These are phyloP conservation scores for Cercopithecus mona DNA, from an alignment of 2,113 vertebrate genomes.

Conservation along the genomic window DNA sequence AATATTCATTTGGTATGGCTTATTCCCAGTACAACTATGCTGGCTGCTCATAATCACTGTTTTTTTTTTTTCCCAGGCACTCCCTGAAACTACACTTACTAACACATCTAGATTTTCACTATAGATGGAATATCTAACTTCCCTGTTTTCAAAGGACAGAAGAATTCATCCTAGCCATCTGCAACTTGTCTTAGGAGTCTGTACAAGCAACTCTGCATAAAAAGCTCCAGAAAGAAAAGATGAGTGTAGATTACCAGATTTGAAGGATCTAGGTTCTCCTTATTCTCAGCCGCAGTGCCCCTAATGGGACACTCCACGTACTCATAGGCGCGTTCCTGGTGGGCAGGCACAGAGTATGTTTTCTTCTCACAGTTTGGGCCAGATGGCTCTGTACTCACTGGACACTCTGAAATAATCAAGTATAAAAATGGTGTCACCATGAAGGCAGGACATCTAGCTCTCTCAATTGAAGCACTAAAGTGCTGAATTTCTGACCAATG, in stretches of 20 bases:
- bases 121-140: not conserved
- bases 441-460: not conserved
- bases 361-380: slow-evolving; percentile 32
- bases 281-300: slow-evolving; percentile 68
- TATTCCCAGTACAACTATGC: not conserved
- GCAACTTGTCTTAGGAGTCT: not conserved
- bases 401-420: slow-evolving; percentile 83
- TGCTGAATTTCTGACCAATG: not conserved
- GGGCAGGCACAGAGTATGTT: slow-evolving; percentile 83
- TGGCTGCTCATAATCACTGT: not conserved
- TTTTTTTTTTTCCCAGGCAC: rapidly evolving
- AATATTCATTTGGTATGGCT: not conserved
- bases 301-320: slow-evolving; percentile 93
- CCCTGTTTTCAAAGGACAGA: not conserved
- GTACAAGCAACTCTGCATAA: not conserved
- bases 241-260: slow-evolving; percentile 90
- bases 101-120: not conserved
- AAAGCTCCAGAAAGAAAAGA: not conserved
- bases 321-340: slow-evolving; percentile 91
- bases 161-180: not conserved
- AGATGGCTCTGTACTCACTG: slow-evolving; percentile 83
- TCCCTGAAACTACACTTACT: not conserved
- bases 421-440: not conserved
- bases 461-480: not conserved
- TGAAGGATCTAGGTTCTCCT: slow-evolving; percentile 90